A percentile compares a stretch with the other conserved stretches of the same genome.
Conservation (phyloP, 2,888 invertebrate species). For the Coleophora deauratella region DNA sequence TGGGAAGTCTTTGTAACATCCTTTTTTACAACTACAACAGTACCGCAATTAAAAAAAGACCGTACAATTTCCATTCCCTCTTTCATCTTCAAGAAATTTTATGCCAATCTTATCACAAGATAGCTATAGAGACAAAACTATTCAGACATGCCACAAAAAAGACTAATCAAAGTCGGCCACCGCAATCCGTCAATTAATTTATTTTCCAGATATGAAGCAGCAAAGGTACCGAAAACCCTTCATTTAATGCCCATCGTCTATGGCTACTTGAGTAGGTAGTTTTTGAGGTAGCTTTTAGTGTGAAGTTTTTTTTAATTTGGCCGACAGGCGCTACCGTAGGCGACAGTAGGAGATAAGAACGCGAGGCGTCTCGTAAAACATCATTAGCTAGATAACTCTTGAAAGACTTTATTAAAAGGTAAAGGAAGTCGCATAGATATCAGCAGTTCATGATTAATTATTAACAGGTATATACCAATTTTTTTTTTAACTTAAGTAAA, state of each 20-base stretch:
- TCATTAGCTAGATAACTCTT: constrained; percentile 69
- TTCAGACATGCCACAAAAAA: constrained; percentile 49
- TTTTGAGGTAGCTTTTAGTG: constrained; percentile 11
- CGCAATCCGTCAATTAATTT: constrained; percentile 64
- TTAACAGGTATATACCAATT: constrained; percentile 12
- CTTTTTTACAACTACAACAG: no score
- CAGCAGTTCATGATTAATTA: constrained; percentile 36
- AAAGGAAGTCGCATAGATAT: constrained; percentile 46
- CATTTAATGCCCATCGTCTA: no score
- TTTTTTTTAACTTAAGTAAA: no score
- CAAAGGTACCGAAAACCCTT: constrained; percentile 41
- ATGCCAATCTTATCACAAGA: constrained; percentile 24
- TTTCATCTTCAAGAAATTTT: constrained; percentile 13
- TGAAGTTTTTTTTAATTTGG: constrained; percentile 18
- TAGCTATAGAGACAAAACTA: constrained; percentile 48
- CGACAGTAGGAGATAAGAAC: constrained; percentile 53
- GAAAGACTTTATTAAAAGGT: constrained; percentile 51
- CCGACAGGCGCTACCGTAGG: constrained; percentile 49
- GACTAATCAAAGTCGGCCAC: constrained; percentile 47
- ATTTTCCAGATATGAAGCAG: constrained; percentile 54
- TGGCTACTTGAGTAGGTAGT: no score
- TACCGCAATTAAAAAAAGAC: no score
- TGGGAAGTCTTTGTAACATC: no score
- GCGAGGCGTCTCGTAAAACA: constrained; percentile 62
- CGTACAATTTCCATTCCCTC: no score